These are phyloP conservation scores for Dioctria rufipes DNA, from an alignment of 2,888 invertebrate species.

Conservation along the genomic window DNA sequence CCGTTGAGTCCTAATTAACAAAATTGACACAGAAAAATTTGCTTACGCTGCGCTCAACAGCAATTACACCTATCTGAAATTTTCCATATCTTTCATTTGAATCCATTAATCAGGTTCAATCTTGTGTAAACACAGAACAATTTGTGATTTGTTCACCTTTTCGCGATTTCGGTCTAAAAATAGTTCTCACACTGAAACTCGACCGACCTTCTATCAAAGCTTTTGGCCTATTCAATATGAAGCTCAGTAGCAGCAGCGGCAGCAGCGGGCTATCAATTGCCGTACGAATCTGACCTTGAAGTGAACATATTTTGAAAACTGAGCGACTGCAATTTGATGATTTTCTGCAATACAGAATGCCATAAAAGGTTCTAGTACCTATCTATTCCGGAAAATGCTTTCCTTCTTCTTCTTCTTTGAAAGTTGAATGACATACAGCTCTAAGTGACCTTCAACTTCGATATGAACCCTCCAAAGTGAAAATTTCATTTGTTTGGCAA, in stretches of 20 bases:
- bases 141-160: neutral
- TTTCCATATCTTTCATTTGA: too few species aligned
- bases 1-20: too few species aligned
- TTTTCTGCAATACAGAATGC: neutral
- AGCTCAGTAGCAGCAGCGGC: neutral
- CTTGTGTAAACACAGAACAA: too few species aligned
- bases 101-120: too few species aligned
- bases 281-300: constrained; percentile 6
- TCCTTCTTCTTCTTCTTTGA: constrained; percentile 1
- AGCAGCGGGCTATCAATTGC: neutral
- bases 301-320: neutral
- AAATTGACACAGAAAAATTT: too few species aligned
- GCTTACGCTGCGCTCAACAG: too few species aligned
- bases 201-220: neutral
- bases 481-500: constrained; percentile 54
- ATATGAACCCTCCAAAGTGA: constrained; percentile 49
- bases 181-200: neutral
- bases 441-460: constrained; percentile 50
- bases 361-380: constrained; percentile 11
- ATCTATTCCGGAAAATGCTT: constrained; percentile 45
- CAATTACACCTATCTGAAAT: too few species aligned
- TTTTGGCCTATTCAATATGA: neutral
- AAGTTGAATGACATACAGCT: constrained; percentile 50
- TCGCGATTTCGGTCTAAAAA: neutral
- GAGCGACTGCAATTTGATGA: neutral